Conservation (phyloP, 2,797 vertebrate genomes). For the Muscicapa comitata region DNA sequence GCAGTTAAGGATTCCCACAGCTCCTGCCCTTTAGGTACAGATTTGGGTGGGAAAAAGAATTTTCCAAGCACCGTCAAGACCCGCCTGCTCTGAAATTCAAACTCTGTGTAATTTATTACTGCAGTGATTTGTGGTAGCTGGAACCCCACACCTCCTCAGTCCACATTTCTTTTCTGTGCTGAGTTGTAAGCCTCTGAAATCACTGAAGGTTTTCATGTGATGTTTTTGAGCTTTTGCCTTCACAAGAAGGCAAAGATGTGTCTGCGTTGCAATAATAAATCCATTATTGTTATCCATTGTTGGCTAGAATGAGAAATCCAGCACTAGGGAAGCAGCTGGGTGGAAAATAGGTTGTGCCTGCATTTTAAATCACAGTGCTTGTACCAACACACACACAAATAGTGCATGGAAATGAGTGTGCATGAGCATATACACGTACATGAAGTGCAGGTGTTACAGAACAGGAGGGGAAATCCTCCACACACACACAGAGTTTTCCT, state of each 20-base stretch:
- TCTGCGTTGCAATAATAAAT: neutral
- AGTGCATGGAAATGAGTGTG: neutral
- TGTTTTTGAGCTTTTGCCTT: neutral
- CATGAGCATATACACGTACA: fast-evolving
- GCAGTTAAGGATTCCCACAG: neutral
- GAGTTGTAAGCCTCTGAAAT: neutral
- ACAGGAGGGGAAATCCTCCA: neutral
- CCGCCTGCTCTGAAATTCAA: neutral
- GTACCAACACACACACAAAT: neutral
- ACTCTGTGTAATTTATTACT: neutral
- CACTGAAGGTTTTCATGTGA: neutral
- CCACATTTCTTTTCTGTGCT: neutral
- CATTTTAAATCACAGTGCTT: neutral
- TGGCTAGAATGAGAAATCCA: neutral
- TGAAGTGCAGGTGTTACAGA: neutral
- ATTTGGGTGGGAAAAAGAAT: neutral
- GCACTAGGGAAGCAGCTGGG: neutral
- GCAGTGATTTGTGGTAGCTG: neutral
- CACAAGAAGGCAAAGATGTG: neutral
- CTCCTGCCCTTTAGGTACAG: neutral
- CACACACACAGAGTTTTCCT: neutral
- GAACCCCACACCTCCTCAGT: neutral
- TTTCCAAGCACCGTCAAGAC: neutral
- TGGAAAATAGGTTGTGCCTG: neutral
- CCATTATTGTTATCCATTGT: neutral